phyloP scores from a whole-genome alignment of 2,888 invertebrate genomes.

The Tortrix viridana region DNA sequence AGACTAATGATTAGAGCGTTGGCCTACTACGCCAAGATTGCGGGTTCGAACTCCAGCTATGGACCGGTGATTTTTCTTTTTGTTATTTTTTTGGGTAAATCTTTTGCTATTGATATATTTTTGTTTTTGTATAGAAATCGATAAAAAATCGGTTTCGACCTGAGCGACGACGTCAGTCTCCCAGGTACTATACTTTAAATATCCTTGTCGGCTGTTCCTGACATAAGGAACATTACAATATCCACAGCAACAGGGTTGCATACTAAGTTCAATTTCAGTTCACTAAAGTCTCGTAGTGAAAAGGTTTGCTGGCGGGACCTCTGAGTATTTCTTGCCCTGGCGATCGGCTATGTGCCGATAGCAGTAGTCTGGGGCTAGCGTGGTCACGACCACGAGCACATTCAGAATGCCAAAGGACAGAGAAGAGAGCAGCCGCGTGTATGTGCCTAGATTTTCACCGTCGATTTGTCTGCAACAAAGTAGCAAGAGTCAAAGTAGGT shows the following conservation, averaged over 20 bases:
- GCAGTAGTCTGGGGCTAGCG: conserved; percentile 83
- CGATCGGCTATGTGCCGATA: conserved; percentile 57
- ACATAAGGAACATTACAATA: too few species aligned
- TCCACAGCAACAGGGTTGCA: background rate
- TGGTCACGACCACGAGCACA: conserved; percentile 71
- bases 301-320: background rate
- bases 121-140: too few species aligned
- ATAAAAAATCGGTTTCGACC: too few species aligned
- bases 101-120: too few species aligned
- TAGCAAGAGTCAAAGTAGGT: background rate
- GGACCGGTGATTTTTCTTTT: too few species aligned
- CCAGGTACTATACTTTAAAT: too few species aligned
- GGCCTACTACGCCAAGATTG: too few species aligned
- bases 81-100: too few species aligned
- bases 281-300: conserved; percentile 21
- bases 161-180: too few species aligned
- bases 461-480: conserved; percentile 63
- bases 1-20: too few species aligned
- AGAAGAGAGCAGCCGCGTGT: conserved; percentile 83
- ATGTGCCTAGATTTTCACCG: conserved; percentile 85
- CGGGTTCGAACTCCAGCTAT: too few species aligned
- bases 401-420: conserved; percentile 85
- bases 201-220: too few species aligned
- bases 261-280: background rate
- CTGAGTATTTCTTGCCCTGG: conserved; percentile 43